Evolutionary conservation across 1,140 invertebrate species (phyloP), one percentile per base, ranked within the genome.

Genomic region (Calliphora vicina): DNA sequence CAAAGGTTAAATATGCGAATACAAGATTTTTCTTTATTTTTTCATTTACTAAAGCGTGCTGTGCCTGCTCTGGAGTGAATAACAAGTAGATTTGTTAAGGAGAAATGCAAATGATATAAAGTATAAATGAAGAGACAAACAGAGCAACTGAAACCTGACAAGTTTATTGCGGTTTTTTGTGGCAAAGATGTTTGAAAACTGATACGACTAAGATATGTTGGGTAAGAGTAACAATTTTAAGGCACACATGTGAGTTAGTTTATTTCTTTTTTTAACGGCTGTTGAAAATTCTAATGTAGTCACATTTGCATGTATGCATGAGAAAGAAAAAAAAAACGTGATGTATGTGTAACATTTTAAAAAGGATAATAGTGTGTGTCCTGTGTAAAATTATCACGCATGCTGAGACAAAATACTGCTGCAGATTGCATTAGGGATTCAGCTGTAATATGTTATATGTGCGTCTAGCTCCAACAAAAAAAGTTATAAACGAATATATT

Each of bases 201-300:
- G 29, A 80, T 83, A 83, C 27, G 78, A 42, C n/a, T 50, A 15
- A 10, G 42, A 26, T 76, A 83, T n/a, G n/a, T n/a, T n/a, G n/a
- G n/a, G 73, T 26, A 78, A 78, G 50, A 82, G 42, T 67, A 82
- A 43, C 20, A 82, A 26, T 78, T 61, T 20, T 23, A 13, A 35
- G 9, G 43, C 42, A 23, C n/a, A 23, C 12, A 78, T 78, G 42
- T 45, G 74, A 12, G n/a, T 45, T 23, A 20, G 25, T 71, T 5
- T 71, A n/a, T n/a, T n/a, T n/a, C n/a, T 13, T 74, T 20, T 78
- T n/a, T 78, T 20, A 35, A 27, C 45, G 84, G 83, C 84, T 87
- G 88, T 89, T 88, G 88, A 89, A 88, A 89, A 89, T 88, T 87
- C 88, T 89, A 89, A 89, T 89, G 88, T 89, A 88, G 88, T 86